A percentile compares a stretch with the other conserved stretches of the same genome.
Conservation (phyloP, 92 coral and sea anemone genomes). For the Palythoa grandis region DNA sequence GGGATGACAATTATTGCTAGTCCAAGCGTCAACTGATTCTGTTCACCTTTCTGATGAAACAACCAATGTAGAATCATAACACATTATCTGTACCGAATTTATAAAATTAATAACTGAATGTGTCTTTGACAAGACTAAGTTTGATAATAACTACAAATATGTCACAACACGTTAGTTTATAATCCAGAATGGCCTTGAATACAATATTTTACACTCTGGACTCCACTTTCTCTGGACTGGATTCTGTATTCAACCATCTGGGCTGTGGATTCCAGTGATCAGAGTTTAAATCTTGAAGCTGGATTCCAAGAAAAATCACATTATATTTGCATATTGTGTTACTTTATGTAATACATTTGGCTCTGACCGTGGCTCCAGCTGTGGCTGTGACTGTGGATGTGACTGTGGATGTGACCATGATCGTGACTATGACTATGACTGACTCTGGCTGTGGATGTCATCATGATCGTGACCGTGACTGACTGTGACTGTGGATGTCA, state of each 20-base stretch:
- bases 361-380: no score
- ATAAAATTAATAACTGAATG: no score
- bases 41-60: constrained; percentile 50
- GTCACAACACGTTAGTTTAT: not conserved
- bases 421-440: no score
- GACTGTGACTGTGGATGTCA: no score
- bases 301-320: not conserved
- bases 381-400: no score
- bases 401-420: no score
- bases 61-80: not conserved
- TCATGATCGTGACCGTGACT: no score
- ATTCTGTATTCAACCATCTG: no score
- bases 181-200: not conserved
- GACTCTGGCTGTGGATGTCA: no score
- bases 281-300: not conserved
- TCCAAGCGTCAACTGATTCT: constrained; percentile 46
- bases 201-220: not conserved
- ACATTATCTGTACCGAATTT: not conserved
- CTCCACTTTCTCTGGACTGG: not conserved
- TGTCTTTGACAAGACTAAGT: not conserved
- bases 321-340: not conserved
- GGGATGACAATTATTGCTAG: constrained; percentile 76
- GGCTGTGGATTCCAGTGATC: not conserved
- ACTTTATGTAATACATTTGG: not conserved
- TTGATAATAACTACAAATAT: not conserved